phyloP scores from a whole-genome alignment of 35 echinoderm and acorn worm genomes.

The Hemicentrotus pulcherrimus region DNA sequence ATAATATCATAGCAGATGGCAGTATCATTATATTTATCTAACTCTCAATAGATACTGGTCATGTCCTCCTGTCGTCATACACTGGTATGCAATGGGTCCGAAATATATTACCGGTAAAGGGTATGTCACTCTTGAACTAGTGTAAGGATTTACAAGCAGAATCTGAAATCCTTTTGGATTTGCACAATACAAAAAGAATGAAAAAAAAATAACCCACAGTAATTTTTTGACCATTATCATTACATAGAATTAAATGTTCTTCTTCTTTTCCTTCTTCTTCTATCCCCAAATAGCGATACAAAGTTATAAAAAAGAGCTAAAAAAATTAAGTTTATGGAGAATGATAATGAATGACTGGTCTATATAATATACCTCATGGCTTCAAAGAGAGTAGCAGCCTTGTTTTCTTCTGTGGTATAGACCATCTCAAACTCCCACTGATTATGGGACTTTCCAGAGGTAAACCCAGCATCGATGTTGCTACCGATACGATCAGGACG shows the following conservation, averaged over 20 bases:
- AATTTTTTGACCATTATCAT: too few relatives aligned
- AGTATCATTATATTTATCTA: background rate
- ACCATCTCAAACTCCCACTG: conserved; percentile 53
- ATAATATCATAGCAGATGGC: background rate
- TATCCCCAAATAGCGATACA: too few relatives aligned
- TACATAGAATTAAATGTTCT: too few relatives aligned
- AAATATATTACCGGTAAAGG: conserved; percentile 18
- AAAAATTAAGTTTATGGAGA: too few relatives aligned
- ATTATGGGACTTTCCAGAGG: background rate
- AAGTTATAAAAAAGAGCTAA: too few relatives aligned
- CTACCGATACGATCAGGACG: background rate
- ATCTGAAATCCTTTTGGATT: too few relatives aligned
- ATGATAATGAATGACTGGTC: background rate
- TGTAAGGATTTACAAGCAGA: background rate
- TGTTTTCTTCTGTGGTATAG: background rate
- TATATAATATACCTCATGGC: conserved; percentile 13
- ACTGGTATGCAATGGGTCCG: background rate
- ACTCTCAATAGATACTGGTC: background rate
- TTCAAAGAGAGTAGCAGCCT: conserved; percentile 47
- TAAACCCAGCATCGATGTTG: conserved; percentile 15
- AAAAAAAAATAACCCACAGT: too few relatives aligned
- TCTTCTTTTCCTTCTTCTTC: too few relatives aligned
- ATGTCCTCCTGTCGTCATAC: background rate
- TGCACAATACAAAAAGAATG: too few relatives aligned
- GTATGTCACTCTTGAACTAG: background rate